Evolutionary conservation across 92 coral and sea anemone species (phyloP), one percentile per base, ranked within the genome.

Genomic region (Epizoanthus scotinus): DNA sequence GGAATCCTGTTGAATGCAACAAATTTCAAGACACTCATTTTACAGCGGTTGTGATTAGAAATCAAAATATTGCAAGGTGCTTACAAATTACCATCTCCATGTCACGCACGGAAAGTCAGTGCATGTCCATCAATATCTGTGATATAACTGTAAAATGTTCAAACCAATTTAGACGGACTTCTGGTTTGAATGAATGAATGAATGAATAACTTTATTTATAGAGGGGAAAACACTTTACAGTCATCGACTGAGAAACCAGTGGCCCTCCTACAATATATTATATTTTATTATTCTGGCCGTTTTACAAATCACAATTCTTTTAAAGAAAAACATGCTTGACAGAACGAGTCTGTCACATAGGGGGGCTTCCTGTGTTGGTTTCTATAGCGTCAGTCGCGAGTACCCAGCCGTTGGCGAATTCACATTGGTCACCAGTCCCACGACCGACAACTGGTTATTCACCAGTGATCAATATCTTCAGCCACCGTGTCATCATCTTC

Each of bases 1-100:
- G 6, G 88, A 84, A 56, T 93, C 95, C 44, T 95, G 94, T 53
- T 50, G 9, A 57, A 34, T n/a, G 42, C 17, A 38, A 29, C 21
- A 28, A 29, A 20, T 13, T 28, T 29, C 34, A 18, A 63, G 7
- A 18, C 2, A 24, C 31, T 63, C 26, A 13, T 1, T 31, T 19
- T 25, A 75, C 27, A 9, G 18, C 19, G 6, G 17, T 53, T 15
- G 8, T 73, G 36, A 50, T 31, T 49, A 15, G 66, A 61, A 34
- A 61, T 61, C 26, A 61, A 26, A 17, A 20, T 24, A 12, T 60
- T 8, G 0, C 27, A n/a, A 60, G 27, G 14, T n/a, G 25, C 0
- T 19, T 1, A 21, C 63, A n/a, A 47, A 47, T 9, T 13, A 10
- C 40, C 1, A 34, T 12, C 52, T 6, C 50, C 12, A 10, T 47